A percentile compares a stretch with the other conserved stretches of the same genome.
Conservation (phyloP, 2,113 vertebrate genomes). For the Erinaceus europaeus region DNA sequence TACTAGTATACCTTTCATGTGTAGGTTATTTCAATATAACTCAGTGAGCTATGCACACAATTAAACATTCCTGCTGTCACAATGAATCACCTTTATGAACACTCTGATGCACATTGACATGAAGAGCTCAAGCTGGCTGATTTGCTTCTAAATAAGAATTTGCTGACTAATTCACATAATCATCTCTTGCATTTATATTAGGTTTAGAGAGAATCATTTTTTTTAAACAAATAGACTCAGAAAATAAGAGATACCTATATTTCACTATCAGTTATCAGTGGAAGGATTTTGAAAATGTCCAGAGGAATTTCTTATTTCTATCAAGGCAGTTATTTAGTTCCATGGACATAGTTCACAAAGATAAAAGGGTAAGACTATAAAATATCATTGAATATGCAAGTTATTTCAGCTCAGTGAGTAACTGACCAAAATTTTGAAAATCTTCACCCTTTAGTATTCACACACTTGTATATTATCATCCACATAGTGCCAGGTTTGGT, state of each 20-base stretch:
- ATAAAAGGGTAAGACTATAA: not conserved
- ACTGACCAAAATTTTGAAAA: not conserved
- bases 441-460: not conserved
- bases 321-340: not conserved
- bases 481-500: not conserved
- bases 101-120: constrained; percentile 77
- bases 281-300: not conserved
- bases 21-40: constrained; percentile 68
- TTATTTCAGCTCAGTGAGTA: not conserved
- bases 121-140: constrained; percentile 67
- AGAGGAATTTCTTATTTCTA: not conserved
- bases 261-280: constrained; percentile 38
- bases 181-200: constrained; percentile 78
- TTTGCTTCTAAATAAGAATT: constrained; percentile 73
- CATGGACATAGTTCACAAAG: too few relatives aligned
- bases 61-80: constrained; percentile 77
- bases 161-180: constrained; percentile 75
- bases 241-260: constrained; percentile 57
- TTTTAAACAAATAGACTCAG: constrained; percentile 62
- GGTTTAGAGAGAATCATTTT: constrained; percentile 41
- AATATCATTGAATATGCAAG: not conserved
- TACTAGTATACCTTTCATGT: constrained; percentile 62
- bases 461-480: not conserved
- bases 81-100: constrained; percentile 77
- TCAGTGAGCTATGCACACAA: constrained; percentile 74